Conservation (phyloP, 1,140 invertebrate species). For the Maniola jurtina region DNA sequence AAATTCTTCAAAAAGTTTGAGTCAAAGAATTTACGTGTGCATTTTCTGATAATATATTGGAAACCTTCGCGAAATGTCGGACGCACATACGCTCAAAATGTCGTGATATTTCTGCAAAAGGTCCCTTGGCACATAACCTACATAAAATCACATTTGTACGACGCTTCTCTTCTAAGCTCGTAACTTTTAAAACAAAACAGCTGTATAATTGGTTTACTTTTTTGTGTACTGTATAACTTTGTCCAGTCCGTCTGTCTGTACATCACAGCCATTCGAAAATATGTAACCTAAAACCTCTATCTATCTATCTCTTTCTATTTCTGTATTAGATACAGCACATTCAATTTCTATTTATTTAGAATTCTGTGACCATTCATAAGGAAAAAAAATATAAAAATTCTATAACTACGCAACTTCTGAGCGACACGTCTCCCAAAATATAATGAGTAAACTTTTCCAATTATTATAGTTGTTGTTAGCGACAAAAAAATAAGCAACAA, state of each 20-base stretch:
- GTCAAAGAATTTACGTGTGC: not conserved
- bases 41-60: slow-evolving; percentile 23
- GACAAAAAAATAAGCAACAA: slow-evolving; percentile 48
- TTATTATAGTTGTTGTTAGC: slow-evolving; percentile 63
- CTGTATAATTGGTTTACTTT: too few species aligned
- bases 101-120: slow-evolving; percentile 40
- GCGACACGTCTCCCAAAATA: slow-evolving; percentile 45
- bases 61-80: slow-evolving; percentile 44
- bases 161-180: not conserved
- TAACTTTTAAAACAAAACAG: too few species aligned
- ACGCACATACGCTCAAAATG: slow-evolving; percentile 39
- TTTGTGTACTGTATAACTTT: too few species aligned
- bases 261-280: too few species aligned
- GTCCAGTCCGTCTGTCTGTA: too few species aligned
- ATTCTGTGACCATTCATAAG: too few species aligned
- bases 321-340: too few species aligned
- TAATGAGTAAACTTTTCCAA: slow-evolving; percentile 73
- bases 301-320: too few species aligned
- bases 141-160: slow-evolving; percentile 18
- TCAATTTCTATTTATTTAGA: too few species aligned
- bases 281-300: too few species aligned
- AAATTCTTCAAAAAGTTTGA: not conserved
- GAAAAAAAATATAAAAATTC: not conserved
- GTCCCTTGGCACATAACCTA: slow-evolving; percentile 28
- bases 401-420: not conserved